Percentiles rank a stretch among this genome's conserved stretches.
These are phyloP conservation scores for Stomatorhinus ivindoensis DNA, from an alignment of 2,113 vertebrate species.

Conservation along the genomic window DNA sequence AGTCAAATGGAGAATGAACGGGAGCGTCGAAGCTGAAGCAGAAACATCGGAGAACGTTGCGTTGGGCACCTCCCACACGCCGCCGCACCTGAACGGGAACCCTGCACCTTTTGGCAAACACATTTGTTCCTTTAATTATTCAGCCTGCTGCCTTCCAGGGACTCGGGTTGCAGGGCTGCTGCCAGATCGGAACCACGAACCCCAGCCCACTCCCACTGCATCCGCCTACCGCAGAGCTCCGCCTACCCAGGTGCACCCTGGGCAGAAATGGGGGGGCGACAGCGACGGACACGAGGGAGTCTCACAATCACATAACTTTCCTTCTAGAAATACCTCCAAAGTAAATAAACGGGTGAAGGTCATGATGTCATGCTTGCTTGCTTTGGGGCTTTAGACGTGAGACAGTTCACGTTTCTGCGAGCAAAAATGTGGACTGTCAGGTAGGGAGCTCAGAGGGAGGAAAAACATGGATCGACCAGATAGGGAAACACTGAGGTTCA, in stretches of 20 bases:
- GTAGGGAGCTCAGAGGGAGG: background rate
- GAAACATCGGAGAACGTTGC: background rate
- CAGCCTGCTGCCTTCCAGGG: slow-evolving; percentile 17
- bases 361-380: background rate
- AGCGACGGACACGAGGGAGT: background rate
- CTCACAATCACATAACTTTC: background rate
- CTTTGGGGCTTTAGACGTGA: background rate
- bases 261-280: background rate
- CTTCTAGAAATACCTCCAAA: background rate
- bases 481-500: background rate
- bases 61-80: background rate
- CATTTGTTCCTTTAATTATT: slow-evolving; percentile 32
- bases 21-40: background rate
- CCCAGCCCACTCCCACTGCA: background rate
- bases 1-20: background rate
- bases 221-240: background rate
- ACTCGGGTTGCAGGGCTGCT: slow-evolving; percentile 11
- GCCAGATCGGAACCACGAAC: background rate
- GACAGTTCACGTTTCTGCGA: background rate
- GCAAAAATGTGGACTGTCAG: no score
- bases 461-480: background rate
- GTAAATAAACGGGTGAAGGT: background rate
- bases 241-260: background rate
- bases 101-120: slow-evolving; percentile 27
- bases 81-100: slow-evolving; percentile 12